Evolutionary conservation across 1,140 invertebrate species (phyloP).

Genomic region (Orchestia grillus): DNA sequence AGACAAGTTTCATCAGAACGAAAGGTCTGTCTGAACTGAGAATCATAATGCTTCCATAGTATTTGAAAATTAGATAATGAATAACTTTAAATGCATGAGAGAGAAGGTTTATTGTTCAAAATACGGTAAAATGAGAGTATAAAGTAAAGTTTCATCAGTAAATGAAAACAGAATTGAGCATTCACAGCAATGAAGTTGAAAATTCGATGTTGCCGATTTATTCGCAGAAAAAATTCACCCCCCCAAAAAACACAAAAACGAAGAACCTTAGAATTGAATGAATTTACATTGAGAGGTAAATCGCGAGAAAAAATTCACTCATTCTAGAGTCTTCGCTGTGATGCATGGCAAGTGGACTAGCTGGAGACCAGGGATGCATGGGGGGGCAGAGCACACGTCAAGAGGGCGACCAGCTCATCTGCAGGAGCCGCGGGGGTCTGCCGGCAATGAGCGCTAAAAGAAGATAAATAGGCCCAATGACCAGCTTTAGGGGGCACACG

Average conservation of each 20-base stretch:
- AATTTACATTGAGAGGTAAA: background rate
- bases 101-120: background rate
- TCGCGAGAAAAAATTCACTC: background rate
- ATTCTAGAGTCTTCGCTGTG: background rate
- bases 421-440: background rate
- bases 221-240: background rate
- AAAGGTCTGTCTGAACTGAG: background rate
- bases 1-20: background rate
- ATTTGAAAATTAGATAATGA: background rate
- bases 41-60: background rate
- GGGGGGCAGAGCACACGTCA: background rate
- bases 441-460: constrained; percentile 28
- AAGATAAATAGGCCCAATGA: constrained; percentile 26
- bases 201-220: background rate
- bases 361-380: background rate
- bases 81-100: background rate
- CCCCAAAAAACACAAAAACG: background rate
- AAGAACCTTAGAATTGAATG: background rate
- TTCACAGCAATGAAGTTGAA: background rate
- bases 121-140: background rate
- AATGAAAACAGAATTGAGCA: background rate
- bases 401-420: background rate
- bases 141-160: background rate
- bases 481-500: background rate
- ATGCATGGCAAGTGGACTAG: background rate